Conservation (phyloP, 2,113 vertebrate species). For the Zosterops borbonicus region DNA sequence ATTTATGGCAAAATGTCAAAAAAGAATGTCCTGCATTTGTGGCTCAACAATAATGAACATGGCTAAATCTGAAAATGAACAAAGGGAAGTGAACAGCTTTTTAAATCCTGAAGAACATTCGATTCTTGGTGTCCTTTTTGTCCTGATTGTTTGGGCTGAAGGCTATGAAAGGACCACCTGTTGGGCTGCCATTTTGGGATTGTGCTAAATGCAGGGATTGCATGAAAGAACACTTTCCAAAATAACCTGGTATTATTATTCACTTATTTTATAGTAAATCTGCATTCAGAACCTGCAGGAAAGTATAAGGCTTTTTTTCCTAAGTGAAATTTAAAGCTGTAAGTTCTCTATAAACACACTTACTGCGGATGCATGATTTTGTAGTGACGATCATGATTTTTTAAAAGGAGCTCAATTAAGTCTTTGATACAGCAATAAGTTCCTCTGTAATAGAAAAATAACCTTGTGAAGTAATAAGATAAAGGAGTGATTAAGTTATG, state of each 20-base stretch:
- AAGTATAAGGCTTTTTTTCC: conserved; percentile 71
- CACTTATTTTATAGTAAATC: conserved; percentile 85
- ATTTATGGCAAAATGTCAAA: conserved; percentile 98
- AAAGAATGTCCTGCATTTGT: conserved; percentile 99
- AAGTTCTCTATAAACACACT: conserved; percentile 71
- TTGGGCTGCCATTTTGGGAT: conserved; percentile 93
- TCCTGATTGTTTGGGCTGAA: conserved; percentile 91
- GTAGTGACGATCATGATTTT: conserved; percentile 71
- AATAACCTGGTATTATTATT: conserved; percentile 85
- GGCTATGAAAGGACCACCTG: conserved; percentile 99
- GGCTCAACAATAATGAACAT: conserved; percentile 94
- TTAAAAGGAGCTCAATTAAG: conserved; percentile 75
- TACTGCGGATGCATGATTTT: conserved; percentile 71
- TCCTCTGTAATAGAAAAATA: conserved; percentile 55
- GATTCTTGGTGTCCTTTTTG: conserved; percentile 96
- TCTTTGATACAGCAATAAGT: conserved; percentile 69
- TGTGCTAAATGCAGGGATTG: conserved; percentile 88
- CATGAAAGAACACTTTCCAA: conserved; percentile 85
- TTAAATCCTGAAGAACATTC: conserved; percentile 99
- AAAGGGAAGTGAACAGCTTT: conserved; percentile 99
- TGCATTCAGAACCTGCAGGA: conserved; percentile 79
- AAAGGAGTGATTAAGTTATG: conserved; percentile 49
- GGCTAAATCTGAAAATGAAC: conserved; percentile 96
- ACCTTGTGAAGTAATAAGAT: conserved; percentile 47
- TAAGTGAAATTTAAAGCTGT: conserved; percentile 76